Base-by-base conservation (phyloP, 1,140 invertebrate species). In the Microplitis mediator region DNA sequence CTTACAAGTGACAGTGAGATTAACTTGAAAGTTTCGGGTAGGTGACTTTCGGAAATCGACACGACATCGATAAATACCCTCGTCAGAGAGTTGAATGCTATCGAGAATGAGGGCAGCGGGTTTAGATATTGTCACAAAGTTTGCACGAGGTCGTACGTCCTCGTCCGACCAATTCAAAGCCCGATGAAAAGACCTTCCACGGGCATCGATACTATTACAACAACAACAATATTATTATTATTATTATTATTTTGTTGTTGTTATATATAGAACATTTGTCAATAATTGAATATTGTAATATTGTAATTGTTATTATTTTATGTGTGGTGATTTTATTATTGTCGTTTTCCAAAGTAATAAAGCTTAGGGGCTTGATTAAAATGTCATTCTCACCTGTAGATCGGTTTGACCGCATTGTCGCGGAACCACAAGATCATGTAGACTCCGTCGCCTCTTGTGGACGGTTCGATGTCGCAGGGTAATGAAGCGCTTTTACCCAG, bases 371-470 rank as follows among this genome's bases (percentile, higher is more conserved):
- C 39, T 34, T 11, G 13, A 69, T 32, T 9, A 67, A 31, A 67
- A 51, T 64, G 56, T 36, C 65, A 36, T 13, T 77, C 84, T 86
- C 89, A 95, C 95, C 94, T 96, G 89, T 95, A 96, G 76, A 97
- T 90, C 54, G 95, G 95, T 84, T 95, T 95, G 62, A 92, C 91
- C 31, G 91, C 92, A 65, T 91, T 92, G 80, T 95, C 93, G 76
- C 94, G 89, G 85, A 95, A 97, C 95, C 95, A 97, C 5, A 97
- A 88, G 74, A 97, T 94, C 92, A 96, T 94, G 85, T 95, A 94
- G 73, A 96, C 93, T 74, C 93, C 88, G 82, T 96, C 95, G 77
- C 95, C 93, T 79, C 90, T 90, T 72, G 91, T 90, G 79, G 88
- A 87, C 39, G 93, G 92, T 82, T 93, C 91, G 79, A 95, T 94